Evolutionary conservation across 2,113 vertebrate species (phyloP), one percentile per base, ranked within the genome.

Genomic region (Ciconia stormi): DNA sequence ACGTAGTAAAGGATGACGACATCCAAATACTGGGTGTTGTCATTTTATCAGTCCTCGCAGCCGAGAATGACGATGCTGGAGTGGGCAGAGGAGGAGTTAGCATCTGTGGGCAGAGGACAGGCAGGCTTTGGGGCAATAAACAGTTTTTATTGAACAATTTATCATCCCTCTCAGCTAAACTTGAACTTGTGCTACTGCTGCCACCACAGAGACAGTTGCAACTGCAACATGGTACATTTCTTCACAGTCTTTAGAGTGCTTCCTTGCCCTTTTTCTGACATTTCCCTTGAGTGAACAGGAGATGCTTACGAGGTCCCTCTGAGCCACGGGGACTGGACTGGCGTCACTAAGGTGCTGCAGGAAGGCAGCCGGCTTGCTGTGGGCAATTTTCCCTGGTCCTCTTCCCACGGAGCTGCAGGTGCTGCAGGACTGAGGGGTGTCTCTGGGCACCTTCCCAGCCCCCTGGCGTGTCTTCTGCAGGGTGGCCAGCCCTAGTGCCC

Each of bases 31-130:
- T 0, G 8, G 13, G 14, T 38, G 52, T 7, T 4, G 2, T 13
- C 19, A 1, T 17, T 13, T 19, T 15, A 26, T 9, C 29, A 4
- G 47, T 6, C 30, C 42, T 56, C 20, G 11, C 11, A 2, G 38
- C 4, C 0, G 1, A 20, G 52, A n/a, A 7, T 2, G 23, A 10
- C 0, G 5, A 3, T 53, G 44, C 22, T 42, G n/a, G n/a, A 7
- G 46, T 1, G 25, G 55, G 21, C 23, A 46, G 56, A 29, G 62
- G 66, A 62, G 49, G 42, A 56, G 19, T 13, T 11, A 6, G 16
- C 10, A 6, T 3, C 30, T 2, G 2, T 18, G 19, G 38, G 32
- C n/a, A 80, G n/a, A 4, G 47, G 16, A 29, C 20, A 22, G 12
- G 59, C 23, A 40, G 49, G 49, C 42, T 70, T 22, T 1, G 1